phyloP scores from a whole-genome alignment of 2,888 invertebrate genomes.

The Aphidoletes aphidimyza region DNA sequence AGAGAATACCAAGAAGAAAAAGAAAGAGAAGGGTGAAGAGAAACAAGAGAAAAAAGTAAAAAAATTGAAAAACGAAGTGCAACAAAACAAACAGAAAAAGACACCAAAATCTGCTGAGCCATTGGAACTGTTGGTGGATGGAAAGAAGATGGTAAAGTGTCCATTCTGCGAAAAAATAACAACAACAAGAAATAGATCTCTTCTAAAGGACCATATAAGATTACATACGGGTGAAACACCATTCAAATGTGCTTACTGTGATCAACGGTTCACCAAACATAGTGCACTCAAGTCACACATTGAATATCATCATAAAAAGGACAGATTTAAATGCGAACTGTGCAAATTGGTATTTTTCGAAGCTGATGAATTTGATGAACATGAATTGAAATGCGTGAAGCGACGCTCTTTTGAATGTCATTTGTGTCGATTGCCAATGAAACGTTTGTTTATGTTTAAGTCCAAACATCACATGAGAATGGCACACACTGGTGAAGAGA shows the following conservation, averaged over 20 bases:
- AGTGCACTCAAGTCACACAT: too few species aligned
- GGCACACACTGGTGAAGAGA: background rate
- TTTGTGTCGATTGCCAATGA: background rate
- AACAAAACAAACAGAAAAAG: background rate
- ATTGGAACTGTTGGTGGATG: background rate
- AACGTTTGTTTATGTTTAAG: background rate
- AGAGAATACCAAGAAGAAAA: background rate
- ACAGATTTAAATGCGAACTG: background rate
- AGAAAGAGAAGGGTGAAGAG: background rate
- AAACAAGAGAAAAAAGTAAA: background rate
- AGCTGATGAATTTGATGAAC: background rate
- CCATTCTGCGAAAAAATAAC: background rate
- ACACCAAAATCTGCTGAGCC: background rate
- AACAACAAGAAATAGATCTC: constrained; percentile 18
- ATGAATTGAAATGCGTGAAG: constrained; percentile 36
- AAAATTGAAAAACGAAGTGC: background rate
- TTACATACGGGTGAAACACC: background rate
- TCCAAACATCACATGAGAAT: background rate
- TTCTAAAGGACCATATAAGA: background rate
- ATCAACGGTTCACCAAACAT: background rate
- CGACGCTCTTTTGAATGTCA: constrained; percentile 13
- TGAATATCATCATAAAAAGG: background rate
- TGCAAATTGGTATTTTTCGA: background rate
- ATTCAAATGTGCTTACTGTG: background rate
- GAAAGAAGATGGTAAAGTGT: background rate